Conservation (phyloP, 2,113 vertebrate species). For the rat (Rattus norvegicus) region GRCr8 NC_086031.1:57085001-57085500, state of each 20-base stretch:
- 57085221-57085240: background rate
- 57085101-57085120: background rate
- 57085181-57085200: background rate
- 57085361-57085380: background rate
- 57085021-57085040: background rate
- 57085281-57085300: background rate
- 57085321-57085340: too few species aligned
- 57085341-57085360: rapidly evolving
- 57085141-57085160: background rate
- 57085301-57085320: background rate
- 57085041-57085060: background rate
- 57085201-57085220: background rate
- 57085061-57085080: background rate
- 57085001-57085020: background rate
- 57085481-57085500: too few species aligned
- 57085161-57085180: background rate
- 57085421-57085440: too few species aligned
- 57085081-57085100: background rate
- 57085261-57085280: background rate
- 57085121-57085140: background rate
- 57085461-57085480: background rate
- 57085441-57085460: background rate
- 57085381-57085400: background rate
- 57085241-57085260: background rate
- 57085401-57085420: background rate